A percentile compares a stretch with the other conserved stretches of the same genome.
These are phyloP conservation scores for Drosophila gaucha DNA, from an alignment of 2,888 invertebrate species.

Conservation along the genomic window DNA sequence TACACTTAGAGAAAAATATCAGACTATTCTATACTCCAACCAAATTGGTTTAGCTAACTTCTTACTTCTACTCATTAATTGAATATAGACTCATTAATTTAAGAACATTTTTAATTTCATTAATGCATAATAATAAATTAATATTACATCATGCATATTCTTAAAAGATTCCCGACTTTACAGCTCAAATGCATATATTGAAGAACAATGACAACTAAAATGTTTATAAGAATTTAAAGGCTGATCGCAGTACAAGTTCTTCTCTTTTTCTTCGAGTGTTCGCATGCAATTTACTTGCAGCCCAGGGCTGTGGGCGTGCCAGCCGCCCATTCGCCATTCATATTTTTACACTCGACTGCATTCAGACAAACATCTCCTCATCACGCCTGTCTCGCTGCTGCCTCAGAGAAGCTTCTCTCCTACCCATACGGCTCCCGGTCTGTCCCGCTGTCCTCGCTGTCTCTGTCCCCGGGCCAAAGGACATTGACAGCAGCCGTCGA, in stretches of 20 bases:
- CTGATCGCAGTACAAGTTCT: background rate
- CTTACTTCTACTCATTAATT: too few relatives aligned
- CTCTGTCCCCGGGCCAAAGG: constrained; percentile 50
- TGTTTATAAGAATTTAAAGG: background rate
- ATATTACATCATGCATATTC: too few relatives aligned
- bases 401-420: constrained; percentile 1
- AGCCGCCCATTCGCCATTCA: constrained; percentile 68
- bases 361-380: constrained; percentile 60
- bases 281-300: constrained; percentile 62
- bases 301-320: constrained; percentile 63
- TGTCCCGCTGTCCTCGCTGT: background rate
- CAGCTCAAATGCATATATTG: background rate
- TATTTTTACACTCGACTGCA: constrained; percentile 74
- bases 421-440: constrained; percentile 2
- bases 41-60: background rate
- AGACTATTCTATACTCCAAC: background rate
- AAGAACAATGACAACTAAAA: background rate
- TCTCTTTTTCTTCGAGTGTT: constrained; percentile 2
- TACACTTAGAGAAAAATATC: constrained; percentile 9
- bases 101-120: too few relatives aligned
- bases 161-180: too few relatives aligned
- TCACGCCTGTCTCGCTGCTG: constrained; percentile 11
- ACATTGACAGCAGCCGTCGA: constrained; percentile 70
- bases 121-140: too few relatives aligned
- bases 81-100: too few relatives aligned